phyloP scores from a whole-genome alignment of 2,113 vertebrate species.

The Mandrillus leucophaeus region DNA sequence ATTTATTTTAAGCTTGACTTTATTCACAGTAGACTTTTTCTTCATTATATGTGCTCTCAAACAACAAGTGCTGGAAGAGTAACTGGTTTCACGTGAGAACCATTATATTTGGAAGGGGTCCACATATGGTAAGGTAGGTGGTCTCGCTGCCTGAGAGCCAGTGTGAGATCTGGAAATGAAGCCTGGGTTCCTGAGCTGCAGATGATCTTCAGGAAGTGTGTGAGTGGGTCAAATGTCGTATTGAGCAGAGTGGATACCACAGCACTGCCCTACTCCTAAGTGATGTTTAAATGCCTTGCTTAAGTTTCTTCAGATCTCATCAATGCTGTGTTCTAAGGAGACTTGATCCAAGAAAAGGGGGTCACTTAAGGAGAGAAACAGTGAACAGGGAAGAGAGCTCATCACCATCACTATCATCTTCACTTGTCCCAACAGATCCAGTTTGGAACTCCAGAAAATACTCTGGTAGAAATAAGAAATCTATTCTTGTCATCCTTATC shows the following conservation, averaged over 20 bases:
- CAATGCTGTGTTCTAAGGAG: background rate
- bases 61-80: background rate
- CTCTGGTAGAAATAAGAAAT: background rate
- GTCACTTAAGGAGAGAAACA: background rate
- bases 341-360: background rate
- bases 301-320: background rate
- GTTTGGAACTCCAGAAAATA: background rate
- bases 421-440: background rate
- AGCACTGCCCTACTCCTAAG: background rate
- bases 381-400: background rate
- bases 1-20: background rate
- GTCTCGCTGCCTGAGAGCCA: background rate
- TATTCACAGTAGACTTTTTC: background rate
- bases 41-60: background rate
- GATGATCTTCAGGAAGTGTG: background rate
- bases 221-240: background rate
- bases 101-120: background rate
- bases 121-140: background rate
- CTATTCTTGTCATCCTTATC: background rate
- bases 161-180: background rate
- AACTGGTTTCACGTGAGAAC: background rate
- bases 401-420: background rate
- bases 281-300: background rate
- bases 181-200: background rate
- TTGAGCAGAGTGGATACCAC: background rate